Evolutionary conservation across 2,888 invertebrate species (phyloP), one percentile per base, ranked within the genome.

Genomic region (Netelia melanura): DNA sequence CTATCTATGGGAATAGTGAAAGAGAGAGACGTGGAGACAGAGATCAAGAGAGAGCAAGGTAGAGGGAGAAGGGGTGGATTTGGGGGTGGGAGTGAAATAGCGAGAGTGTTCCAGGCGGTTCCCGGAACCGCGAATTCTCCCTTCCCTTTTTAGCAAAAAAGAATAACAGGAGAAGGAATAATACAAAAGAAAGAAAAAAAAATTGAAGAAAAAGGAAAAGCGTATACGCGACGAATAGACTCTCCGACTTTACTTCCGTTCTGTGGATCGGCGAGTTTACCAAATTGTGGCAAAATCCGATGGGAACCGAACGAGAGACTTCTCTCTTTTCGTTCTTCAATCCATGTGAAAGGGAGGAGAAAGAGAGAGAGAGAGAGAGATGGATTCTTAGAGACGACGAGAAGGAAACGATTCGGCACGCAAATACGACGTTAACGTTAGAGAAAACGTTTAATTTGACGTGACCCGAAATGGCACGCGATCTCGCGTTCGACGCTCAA

Each of bases 401-500:
- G 80, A 62, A 85, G 85, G 84, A 86, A 87, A 84, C 86, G 82
- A 82, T 86, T 82, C 81, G 87, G 75, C 92, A 92, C 92, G 92
- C 92, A 91, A 92, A 91, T 92, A 91, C 90, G 91, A 93, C 92
- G 92, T 93, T 92, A 92, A 91, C 90, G 89, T 89, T 89, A 89
- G 86, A 88, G 87, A 88, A 38, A 91, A 89, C 92, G 91, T 92
- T 92, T 92, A 92, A 92, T 92, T 92, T 91, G 89, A 89, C 89
- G 88, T 88, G 89, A 89, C 86, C 89, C 87, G 87, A 90, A 91
- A 90, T 91, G 90, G 89, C 91, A 92, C 91, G 92, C 92, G 91
- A 92, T 91, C 75, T 30, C 83, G 44, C 86, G 78, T 87, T 85
- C 85, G 75, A 83, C 75, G 82, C 82, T 85, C 84, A 81, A 85